Base-by-base conservation (phyloP, 2,113 vertebrate species). In the Mus spicilegus region DNA sequence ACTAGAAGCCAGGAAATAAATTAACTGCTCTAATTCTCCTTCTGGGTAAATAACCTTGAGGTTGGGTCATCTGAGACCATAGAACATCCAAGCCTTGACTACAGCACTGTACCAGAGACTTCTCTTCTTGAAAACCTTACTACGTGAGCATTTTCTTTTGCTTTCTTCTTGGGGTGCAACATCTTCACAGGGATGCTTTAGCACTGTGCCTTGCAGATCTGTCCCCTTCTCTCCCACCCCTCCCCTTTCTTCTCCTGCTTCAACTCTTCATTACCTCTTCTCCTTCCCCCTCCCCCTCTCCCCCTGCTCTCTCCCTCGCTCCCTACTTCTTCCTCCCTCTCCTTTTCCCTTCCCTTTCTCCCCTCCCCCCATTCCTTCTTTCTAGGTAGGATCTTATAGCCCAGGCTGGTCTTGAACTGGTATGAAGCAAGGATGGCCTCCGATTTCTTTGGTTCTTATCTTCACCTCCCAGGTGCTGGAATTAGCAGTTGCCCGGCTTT, bases 51-150 rank as follows among this genome's bases (percentile, higher is more conserved):
- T 61, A 28, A 58, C 24, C 10, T n/a, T 22, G 17, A 73, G 39
- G 28, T 19, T 7, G 72, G 30, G 85, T 46, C 20, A 58, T 13
- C 42, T 69, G 72, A 82, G 19, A 54, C 12, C 42, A 2, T 28
- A 75, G 28, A 10, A 65, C 24, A 36, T 3, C 19, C 39, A 65
- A 46, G 24, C 11, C 24, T 58, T 36, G 33, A 73, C 7, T n/a
- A 5, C 26, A 2, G 4, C 4, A 28, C 72, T 84, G 49, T 72
- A 76, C 24, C 20, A 17, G 11, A 33, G 26, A 69, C 13, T 95
- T 86, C 58, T 92, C n/a, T 92, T 90, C 13, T n/a, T 92, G 42
- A 69, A 85, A 90, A 95, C 63, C n/a, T 65, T 19, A 84, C 46
- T 26, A 30, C 5, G 72, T n/a, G 49, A 33, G 42, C 33, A 24